phyloP scores from a whole-genome alignment of 2,797 vertebrate species.

The Antennarius maculatus region DNA sequence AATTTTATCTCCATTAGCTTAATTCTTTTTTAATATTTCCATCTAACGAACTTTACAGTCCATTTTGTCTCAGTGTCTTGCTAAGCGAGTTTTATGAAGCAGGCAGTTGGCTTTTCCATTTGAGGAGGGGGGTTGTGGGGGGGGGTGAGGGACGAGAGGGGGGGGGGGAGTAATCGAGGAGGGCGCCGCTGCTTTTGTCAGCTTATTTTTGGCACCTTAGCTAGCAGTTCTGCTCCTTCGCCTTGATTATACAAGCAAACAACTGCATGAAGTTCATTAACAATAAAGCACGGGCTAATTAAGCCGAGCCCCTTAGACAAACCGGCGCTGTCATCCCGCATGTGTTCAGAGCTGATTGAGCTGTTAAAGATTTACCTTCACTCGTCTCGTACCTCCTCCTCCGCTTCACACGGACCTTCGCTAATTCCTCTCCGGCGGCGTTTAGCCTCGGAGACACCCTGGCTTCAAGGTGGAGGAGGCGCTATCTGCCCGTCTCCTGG shows the following conservation, averaged over 20 bases:
- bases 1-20: conserved; percentile 99
- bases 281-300: conserved; percentile 99
- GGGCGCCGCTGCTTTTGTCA: conserved; percentile 94
- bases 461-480: conserved; percentile 45
- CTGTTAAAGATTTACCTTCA: conserved; percentile 85
- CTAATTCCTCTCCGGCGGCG: conserved; percentile 50
- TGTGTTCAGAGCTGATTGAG: conserved; percentile 93
- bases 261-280: conserved; percentile 99
- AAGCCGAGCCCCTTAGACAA: conserved; percentile 96
- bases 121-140: conserved; percentile 50
- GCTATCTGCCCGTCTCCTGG: background rate
- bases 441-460: conserved; percentile 59
- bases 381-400: conserved; percentile 55
- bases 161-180: conserved; percentile 47
- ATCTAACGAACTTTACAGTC: conserved; percentile 99
- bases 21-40: conserved; percentile 99
- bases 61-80: conserved; percentile 99
- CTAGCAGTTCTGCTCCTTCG: conserved; percentile 99
- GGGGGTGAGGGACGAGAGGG: conserved; percentile 66
- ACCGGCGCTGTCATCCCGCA: conserved; percentile 93
- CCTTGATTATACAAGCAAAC: conserved; percentile 99
- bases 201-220: conserved; percentile 99
- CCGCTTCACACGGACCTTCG: conserved; percentile 12
- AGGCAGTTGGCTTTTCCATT: conserved; percentile 94
- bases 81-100: conserved; percentile 99